A percentile compares a stretch with the other conserved stretches of the same genome.
Evolutionary conservation across 2,113 vertebrate species (phyloP).

Genomic region (human): GRCh38 chr6:104533501-104534000

Average conservation of each 20-base stretch:
- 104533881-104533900: too few relatives aligned
- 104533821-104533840: not conserved
- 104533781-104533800: not conserved
- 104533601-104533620: not conserved
- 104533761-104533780: not conserved
- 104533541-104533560: not conserved
- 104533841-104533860: not conserved
- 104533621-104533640: not conserved
- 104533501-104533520: too few relatives aligned
- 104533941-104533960: not conserved
- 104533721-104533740: not conserved
- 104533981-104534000: not conserved
- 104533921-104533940: not conserved
- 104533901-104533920: too few relatives aligned
- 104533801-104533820: too few relatives aligned
- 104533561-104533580: not conserved
- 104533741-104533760: not conserved
- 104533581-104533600: not conserved
- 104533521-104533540: not conserved
- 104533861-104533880: not conserved
- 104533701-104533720: not conserved
- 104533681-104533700: not conserved
- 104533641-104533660: not conserved
- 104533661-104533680: not conserved
- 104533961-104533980: not conserved